Conservation (phyloP, 2,888 invertebrate genomes). For the Diaperis boleti region DNA sequence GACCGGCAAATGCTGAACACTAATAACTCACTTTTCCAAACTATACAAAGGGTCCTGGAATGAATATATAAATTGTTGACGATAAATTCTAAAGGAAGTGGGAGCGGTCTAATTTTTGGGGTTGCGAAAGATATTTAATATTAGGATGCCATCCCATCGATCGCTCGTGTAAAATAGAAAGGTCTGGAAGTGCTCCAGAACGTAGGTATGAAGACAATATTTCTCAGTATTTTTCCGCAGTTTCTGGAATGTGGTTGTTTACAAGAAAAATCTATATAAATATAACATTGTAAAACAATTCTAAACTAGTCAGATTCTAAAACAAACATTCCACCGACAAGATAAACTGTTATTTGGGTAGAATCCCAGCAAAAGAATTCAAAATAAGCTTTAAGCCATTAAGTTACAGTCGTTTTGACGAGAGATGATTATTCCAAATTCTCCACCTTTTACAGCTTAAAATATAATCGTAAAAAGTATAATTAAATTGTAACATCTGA, state of each 20-base stretch:
- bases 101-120: conserved; percentile 10
- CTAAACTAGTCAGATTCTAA: conserved; percentile 20
- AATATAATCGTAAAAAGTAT: conserved; percentile 1
- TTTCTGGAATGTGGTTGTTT: conserved; percentile 18
- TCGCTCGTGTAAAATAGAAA: conserved; percentile 9
- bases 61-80: conserved; percentile 20
- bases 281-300: conserved; percentile 38
- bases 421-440: conserved; percentile 32
- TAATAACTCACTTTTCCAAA: too few species aligned
- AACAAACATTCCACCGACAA: conserved; percentile 40
- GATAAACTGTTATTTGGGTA: conserved; percentile 41
- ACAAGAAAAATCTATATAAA: conserved; percentile 21
- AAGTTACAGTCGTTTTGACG: conserved; percentile 34
- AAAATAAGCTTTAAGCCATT: conserved; percentile 38
- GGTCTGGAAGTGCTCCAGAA: conserved; percentile 21
- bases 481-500: conserved; percentile 33
- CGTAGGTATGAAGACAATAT: conserved; percentile 10
- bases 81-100: conserved; percentile 2
- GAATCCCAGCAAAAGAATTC: conserved; percentile 40
- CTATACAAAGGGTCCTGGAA: conserved; percentile 2
- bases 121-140: conserved; percentile 14
- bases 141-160: not conserved
- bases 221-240: conserved; percentile 11
- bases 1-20: too few species aligned
- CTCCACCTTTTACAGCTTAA: not conserved